Conservation (phyloP, 2,797 vertebrate genomes). For the Molothrus aeneus region DNA sequence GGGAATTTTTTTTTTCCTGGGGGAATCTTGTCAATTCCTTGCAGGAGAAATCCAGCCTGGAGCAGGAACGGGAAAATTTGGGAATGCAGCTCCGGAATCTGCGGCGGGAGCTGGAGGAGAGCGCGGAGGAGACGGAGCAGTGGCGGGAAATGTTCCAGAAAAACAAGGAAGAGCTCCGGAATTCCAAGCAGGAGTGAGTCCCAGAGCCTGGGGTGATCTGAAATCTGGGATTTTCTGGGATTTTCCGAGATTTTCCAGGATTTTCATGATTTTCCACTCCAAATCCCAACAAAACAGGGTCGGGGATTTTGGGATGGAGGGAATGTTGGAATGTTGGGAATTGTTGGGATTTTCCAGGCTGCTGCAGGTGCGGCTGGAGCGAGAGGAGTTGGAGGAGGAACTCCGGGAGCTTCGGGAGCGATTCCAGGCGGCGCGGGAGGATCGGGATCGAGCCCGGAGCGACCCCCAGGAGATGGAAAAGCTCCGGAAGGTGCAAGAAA, state of each 20-base stretch:
- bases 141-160: neutral
- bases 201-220: too few relatives aligned
- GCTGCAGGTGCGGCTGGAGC: neutral
- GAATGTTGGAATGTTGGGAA: neutral
- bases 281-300: neutral
- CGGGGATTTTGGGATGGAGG: neutral
- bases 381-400: neutral
- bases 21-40: neutral
- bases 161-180: neutral
- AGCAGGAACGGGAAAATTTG: neutral
- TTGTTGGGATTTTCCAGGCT: neutral
- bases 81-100: neutral
- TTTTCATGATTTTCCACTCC: neutral
- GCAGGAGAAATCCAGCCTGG: neutral
- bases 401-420: neutral
- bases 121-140: neutral
- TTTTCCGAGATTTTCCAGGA: neutral
- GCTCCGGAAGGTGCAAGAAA: neutral
- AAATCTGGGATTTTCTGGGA: neutral
- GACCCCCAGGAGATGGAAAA: neutral
- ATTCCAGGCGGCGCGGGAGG: neutral
- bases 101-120: neutral
- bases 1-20: neutral
- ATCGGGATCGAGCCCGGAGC: neutral
- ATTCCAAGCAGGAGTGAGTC: neutral